Base-by-base conservation (phyloP, 2,797 vertebrate genomes). In the Gallinago nigripennis region DNA sequence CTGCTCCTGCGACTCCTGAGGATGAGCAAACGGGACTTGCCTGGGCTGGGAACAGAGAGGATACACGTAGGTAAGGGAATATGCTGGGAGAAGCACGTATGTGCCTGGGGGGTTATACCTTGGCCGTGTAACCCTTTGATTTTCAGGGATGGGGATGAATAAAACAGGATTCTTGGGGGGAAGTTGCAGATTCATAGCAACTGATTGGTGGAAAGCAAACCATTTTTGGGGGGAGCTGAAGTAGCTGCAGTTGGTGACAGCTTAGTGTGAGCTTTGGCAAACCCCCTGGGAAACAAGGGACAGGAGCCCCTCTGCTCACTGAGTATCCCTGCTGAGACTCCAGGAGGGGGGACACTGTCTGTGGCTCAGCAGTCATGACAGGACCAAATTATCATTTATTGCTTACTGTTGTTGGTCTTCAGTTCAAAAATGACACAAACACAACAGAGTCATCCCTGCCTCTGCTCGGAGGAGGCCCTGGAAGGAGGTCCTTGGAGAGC, bases 1-100 rank as follows among this genome's bases (percentile, higher is more conserved):
- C 35, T 56, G 60, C 65, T 83, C 39, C 72, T 68, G 3, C 0
- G 0, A 31, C 18, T 27, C 15, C 46, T 0, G 0, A 35, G 15
- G 37, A 72, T 61, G 57, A 86, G 41, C 57, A 82, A 51, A 84
- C 1, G 2, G 33, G 51, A 18, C 65, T 70, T 54, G 31, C 15
- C 68, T 43, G 82, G 57, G 41, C 72, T 75, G 37, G 16, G 46
- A 83, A 46, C n/a, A 46, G 41, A 69, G 15, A 31, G 23, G 30
- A 56, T 69, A 45, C 4, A 1, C 4, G 10, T 72, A 53, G 46
- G 72, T 51, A 76, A 72, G 65, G 33, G 23, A 76, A 43, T 68
- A 17, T 31, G 15, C 54, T 82, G 82, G 69, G 35, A 71, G 48
- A 46, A 15, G 7, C 43, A 6, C 50, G 14, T 56, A 39, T 12